phyloP scores from a whole-genome alignment of 2,113 vertebrate species.

The Sylvietta virens region DNA sequence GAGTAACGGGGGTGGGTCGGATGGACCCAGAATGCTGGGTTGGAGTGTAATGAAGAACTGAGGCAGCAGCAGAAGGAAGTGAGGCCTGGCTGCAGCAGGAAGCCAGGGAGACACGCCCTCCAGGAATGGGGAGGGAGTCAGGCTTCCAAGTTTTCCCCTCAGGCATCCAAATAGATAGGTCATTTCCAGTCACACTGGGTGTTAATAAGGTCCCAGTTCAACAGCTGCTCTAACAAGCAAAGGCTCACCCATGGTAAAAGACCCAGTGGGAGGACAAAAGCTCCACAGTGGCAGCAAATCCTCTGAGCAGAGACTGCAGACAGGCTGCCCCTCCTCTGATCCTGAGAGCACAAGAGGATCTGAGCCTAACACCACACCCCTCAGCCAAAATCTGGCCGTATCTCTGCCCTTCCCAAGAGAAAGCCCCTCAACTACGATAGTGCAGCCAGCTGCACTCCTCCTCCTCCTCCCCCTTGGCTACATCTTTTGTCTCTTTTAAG shows the following conservation, averaged over 20 bases:
- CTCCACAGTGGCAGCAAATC: not conserved
- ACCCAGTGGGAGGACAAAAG: not conserved
- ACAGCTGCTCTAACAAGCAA: not conserved
- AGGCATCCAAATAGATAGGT: not conserved
- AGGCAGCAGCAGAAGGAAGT: not conserved
- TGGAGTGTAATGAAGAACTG: not conserved
- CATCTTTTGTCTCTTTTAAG: not conserved
- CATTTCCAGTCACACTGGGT: not conserved
- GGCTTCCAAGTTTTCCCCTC: too few relatives aligned
- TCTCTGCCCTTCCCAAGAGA: not conserved
- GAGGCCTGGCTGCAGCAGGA: too few relatives aligned
- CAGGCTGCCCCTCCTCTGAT: rapidly evolving
- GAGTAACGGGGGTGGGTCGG: rapidly evolving
- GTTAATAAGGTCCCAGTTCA: not conserved
- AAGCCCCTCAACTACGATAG: rapidly evolving
- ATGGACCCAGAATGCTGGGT: not conserved
- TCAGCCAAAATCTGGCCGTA: rapidly evolving
- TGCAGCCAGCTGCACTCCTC: not conserved
- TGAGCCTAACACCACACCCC: rapidly evolving
- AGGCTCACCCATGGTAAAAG: not conserved
- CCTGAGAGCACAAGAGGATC: not conserved
- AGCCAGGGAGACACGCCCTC: not conserved
- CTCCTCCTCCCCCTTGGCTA: not conserved
- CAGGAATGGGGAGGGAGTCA: not conserved
- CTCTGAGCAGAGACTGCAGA: rapidly evolving